These are phyloP conservation scores for Galerucella calmariensis DNA, from an alignment of 2,888 invertebrate species.

Conservation along the genomic window DNA sequence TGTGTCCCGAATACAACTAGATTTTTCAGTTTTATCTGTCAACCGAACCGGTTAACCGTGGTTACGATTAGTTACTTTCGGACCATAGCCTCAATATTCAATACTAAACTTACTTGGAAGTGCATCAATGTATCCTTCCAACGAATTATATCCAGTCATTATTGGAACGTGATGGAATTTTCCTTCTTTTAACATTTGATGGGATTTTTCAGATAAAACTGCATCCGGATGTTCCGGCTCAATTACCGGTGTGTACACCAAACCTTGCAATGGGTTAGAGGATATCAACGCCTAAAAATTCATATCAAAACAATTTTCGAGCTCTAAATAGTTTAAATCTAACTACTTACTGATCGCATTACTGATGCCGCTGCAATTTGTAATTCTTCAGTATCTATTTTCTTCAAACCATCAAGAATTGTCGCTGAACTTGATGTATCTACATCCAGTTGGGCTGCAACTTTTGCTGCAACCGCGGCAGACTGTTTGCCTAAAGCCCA, in stretches of 20 bases:
- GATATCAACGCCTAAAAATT: slow-evolving; percentile 17
- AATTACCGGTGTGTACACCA: slow-evolving; percentile 47
- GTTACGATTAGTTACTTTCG: too few relatives aligned
- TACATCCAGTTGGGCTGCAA: slow-evolving; percentile 17
- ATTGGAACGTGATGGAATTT: slow-evolving; percentile 60
- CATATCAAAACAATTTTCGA: too few relatives aligned
- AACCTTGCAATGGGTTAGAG: slow-evolving; percentile 40
- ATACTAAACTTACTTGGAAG: slow-evolving; percentile 24
- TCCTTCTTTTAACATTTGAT: slow-evolving; percentile 42
- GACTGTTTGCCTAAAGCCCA: slow-evolving; percentile 50
- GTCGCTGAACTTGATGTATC: background rate
- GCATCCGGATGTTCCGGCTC: slow-evolving; percentile 50
- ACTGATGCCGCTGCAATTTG: slow-evolving; percentile 19
- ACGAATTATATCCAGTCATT: slow-evolving; percentile 68
- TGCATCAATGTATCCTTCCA: slow-evolving; percentile 52
- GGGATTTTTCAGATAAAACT: slow-evolving; percentile 45
- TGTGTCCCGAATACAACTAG: too few relatives aligned
- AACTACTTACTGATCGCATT: slow-evolving; percentile 25
- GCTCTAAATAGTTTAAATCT: too few relatives aligned
- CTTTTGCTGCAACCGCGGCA: background rate
- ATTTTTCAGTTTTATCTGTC: too few relatives aligned
- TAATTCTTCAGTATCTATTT: slow-evolving; percentile 9
- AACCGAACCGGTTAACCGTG: too few relatives aligned
- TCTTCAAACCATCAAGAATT: slow-evolving; percentile 17
- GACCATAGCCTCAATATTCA: too few relatives aligned